Conservation (phyloP, 2,797 vertebrate genomes). For the Halcyon leucocephala region DNA sequence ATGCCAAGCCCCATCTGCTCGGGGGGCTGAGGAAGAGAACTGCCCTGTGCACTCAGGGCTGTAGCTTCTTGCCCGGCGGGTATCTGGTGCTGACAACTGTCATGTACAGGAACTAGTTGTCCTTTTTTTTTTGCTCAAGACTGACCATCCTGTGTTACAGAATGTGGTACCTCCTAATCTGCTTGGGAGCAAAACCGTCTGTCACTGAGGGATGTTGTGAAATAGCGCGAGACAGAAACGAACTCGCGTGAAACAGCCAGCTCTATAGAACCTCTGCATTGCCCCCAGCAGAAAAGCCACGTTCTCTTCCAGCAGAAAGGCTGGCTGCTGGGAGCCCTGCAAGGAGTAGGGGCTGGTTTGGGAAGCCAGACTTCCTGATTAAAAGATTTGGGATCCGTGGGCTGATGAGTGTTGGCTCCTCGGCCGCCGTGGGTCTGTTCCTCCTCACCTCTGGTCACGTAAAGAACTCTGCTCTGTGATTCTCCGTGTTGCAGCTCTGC, state of each 20-base stretch:
- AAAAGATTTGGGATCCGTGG: not conserved
- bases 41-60: not conserved
- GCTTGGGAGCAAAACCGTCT: not conserved
- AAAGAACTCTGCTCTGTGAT: not conserved
- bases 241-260: not conserved
- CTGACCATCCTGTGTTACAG: not conserved
- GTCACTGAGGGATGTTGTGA: not conserved
- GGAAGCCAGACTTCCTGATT: not conserved
- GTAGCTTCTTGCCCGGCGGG: not conserved
- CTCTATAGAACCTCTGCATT: not conserved
- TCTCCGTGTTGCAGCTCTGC: not conserved
- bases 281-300: not conserved
- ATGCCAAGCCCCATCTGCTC: rapidly evolving
- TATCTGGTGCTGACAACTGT: not conserved
- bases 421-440: not conserved
- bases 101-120: not conserved
- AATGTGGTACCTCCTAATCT: not conserved
- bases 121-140: not conserved
- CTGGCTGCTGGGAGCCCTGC: not conserved
- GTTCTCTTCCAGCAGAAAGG: not conserved
- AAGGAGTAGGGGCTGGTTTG: not conserved
- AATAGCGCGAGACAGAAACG: not conserved
- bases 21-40: not conserved
- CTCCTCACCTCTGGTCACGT: not conserved
- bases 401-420: not conserved